phyloP scores from a whole-genome alignment of 2,888 invertebrate genomes.

The Diplolepis rosae region DNA sequence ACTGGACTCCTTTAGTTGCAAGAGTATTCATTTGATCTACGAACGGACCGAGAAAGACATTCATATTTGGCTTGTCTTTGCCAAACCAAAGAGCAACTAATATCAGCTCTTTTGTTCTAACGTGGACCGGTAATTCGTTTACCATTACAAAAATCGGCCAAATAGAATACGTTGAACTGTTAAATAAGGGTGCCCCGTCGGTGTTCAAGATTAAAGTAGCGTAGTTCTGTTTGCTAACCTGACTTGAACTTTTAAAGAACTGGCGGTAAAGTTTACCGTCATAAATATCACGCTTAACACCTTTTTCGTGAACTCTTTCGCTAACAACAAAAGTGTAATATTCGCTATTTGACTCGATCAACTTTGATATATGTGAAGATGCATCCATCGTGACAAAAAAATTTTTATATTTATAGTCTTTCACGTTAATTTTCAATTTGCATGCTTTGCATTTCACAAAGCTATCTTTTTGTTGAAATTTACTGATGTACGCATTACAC shows the following conservation, averaged over 20 bases:
- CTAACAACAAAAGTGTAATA: conserved; percentile 33
- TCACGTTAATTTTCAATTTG: conserved; percentile 8
- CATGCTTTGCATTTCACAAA: conserved; percentile 27
- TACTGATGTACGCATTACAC: conserved; percentile 28
- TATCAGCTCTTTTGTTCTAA: conserved; percentile 27
- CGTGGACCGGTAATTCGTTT: conserved; percentile 41
- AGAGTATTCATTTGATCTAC: conserved; percentile 33
- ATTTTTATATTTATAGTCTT: conserved; percentile 24
- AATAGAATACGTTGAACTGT: conserved; percentile 39
- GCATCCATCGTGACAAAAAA: conserved; percentile 36
- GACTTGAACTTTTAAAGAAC: conserved; percentile 18
- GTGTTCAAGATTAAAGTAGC: too few species aligned
- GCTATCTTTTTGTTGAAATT: conserved; percentile 6
- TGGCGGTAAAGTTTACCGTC: conserved; percentile 39
- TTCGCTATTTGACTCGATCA: conserved; percentile 18
- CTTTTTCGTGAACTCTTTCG: conserved; percentile 26
- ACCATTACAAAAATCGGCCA: conserved; percentile 44
- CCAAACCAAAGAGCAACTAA: conserved; percentile 34
- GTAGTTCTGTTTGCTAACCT: not conserved
- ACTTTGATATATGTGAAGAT: conserved; percentile 18
- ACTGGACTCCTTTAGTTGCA: conserved; percentile 34
- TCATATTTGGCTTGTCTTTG: conserved; percentile 45
- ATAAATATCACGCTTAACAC: conserved; percentile 35
- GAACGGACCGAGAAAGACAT: conserved; percentile 36
- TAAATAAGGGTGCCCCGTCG: conserved; percentile 40